These are phyloP conservation scores for Chrysolina americana DNA, from an alignment of 2,888 invertebrate genomes.

Conservation along the genomic window DNA sequence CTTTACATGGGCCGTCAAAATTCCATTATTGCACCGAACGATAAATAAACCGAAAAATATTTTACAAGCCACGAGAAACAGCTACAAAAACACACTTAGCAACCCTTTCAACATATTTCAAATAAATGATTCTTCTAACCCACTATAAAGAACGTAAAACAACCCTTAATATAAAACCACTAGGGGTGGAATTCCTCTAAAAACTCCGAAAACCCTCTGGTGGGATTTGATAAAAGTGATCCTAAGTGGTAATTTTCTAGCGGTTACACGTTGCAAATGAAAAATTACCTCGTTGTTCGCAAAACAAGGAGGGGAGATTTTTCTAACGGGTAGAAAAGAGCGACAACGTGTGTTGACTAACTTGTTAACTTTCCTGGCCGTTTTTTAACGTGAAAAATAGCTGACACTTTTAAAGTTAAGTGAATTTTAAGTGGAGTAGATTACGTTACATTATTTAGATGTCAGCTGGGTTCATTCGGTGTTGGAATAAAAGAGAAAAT, in stretches of 20 bases:
- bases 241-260: constrained; percentile 66
- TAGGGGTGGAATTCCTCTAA: constrained; percentile 48
- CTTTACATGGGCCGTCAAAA: constrained; percentile 16
- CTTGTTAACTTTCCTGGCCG: constrained; percentile 52
- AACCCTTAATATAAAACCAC: constrained; percentile 47
- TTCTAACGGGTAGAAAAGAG: constrained; percentile 45
- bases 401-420: constrained; percentile 66
- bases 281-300: constrained; percentile 60
- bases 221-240: constrained; percentile 65
- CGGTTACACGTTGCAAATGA: constrained; percentile 64
- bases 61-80: constrained; percentile 42
- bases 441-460: constrained; percentile 63
- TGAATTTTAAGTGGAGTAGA: constrained; percentile 68
- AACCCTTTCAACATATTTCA: constrained; percentile 62
- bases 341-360: constrained; percentile 46
- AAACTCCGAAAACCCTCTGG: constrained; percentile 47
- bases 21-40: constrained; percentile 15
- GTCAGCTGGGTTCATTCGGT: constrained; percentile 47
- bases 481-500: constrained; percentile 20
- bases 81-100: constrained; percentile 45
- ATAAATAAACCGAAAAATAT: constrained; percentile 43
- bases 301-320: constrained; percentile 50
- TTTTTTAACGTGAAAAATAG: constrained; percentile 64
- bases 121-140: constrained; percentile 58
- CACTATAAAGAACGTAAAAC: constrained; percentile 45